Conservation (phyloP, 2,797 vertebrate genomes). For the Margarornis squamiger region DNA sequence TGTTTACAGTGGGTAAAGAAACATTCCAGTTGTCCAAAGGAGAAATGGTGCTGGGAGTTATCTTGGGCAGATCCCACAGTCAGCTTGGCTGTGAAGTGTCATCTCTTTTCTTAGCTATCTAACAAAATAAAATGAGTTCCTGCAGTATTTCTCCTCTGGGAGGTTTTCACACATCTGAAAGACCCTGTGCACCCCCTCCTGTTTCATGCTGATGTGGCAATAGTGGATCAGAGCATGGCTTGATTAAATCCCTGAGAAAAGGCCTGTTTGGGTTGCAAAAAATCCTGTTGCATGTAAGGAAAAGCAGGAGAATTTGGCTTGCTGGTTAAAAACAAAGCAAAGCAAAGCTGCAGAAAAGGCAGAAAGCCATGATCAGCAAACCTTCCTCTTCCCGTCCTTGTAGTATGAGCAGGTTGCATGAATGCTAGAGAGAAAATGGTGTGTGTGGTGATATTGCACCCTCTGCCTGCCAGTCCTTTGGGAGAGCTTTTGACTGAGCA, state of each 20-base stretch:
- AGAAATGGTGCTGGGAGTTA: background rate
- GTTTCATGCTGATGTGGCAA: background rate
- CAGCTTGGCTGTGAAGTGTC: fast-evolving
- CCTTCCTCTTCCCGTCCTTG: background rate
- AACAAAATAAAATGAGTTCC: background rate
- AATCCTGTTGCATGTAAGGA: background rate
- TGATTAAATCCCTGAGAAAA: background rate
- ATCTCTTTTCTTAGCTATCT: background rate
- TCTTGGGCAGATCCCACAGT: background rate
- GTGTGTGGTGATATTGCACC: background rate
- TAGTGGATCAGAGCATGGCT: background rate
- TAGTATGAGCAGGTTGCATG: background rate
- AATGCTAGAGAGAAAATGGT: background rate
- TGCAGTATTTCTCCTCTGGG: background rate
- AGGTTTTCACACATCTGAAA: background rate
- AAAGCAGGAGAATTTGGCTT: background rate
- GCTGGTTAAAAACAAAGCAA: background rate
- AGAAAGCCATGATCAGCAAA: background rate
- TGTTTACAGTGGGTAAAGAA: background rate
- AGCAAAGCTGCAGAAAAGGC: constrained; percentile 4
- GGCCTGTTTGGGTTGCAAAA: background rate
- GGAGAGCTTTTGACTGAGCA: background rate
- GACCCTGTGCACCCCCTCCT: fast-evolving
- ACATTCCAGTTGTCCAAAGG: background rate
- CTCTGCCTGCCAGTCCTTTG: background rate